Evolutionary conservation across 2,113 vertebrate species (phyloP).

Genomic region (Xenotilapia longispinis): DNA sequence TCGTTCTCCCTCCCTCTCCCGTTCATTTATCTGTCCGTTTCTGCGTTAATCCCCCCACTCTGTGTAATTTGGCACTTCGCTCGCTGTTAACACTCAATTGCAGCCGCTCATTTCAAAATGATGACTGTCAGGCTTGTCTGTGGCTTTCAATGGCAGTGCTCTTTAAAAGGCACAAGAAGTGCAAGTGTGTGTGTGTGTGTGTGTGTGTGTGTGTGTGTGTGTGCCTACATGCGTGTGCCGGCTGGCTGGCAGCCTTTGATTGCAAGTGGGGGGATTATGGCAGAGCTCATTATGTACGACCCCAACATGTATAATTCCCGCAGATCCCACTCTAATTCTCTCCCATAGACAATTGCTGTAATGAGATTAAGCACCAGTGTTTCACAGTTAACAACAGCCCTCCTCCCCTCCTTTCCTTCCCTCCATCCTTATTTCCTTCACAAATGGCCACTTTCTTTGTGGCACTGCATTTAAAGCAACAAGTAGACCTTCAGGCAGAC

Average conservation of each 20-base stretch:
- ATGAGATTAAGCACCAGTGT: no score
- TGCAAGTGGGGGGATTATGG: no score
- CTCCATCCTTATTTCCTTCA: no score
- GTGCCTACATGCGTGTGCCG: neutral
- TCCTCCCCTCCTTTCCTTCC: no score
- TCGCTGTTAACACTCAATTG: conserved; percentile 57
- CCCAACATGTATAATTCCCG: no score
- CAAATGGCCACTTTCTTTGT: no score
- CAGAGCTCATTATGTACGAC: no score
- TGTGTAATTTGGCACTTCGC: conserved; percentile 56
- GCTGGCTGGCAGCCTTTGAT: conserved; percentile 44
- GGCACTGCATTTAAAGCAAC: no score
- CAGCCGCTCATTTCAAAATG: conserved; percentile 51
- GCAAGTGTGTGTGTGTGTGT: neutral
- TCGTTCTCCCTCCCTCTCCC: conserved; percentile 5
- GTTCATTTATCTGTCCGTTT: conserved; percentile 59
- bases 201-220: neutral
- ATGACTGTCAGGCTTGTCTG: conserved; percentile 41
- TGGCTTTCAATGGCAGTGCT: conserved; percentile 38
- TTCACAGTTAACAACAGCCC: no score
- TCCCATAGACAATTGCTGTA: no score
- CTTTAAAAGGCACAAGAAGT: conserved; percentile 18
- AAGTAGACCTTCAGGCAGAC: no score
- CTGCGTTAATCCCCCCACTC: conserved; percentile 50
- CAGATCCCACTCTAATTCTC: no score